These are phyloP conservation scores for Bombus pascuorum DNA, from an alignment of 1,140 invertebrate genomes.

Conservation along the genomic window DNA sequence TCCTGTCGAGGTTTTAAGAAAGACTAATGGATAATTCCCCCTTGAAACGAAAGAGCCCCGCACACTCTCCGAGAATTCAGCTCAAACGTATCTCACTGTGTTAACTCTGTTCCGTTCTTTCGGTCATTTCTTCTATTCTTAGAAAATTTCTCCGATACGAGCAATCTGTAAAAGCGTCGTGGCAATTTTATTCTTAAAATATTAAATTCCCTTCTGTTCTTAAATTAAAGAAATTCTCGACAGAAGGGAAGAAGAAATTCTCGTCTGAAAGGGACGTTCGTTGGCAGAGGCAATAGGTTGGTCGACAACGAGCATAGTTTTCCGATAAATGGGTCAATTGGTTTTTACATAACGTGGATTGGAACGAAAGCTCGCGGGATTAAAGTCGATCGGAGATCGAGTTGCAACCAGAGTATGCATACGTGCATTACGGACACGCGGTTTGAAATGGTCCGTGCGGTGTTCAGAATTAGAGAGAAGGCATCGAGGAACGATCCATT, in stretches of 20 bases:
- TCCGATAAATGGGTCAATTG: conserved; percentile 31
- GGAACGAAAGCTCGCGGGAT: too few relatives aligned
- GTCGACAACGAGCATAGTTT: background rate
- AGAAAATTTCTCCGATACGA: background rate
- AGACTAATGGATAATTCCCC: conserved; percentile 25
- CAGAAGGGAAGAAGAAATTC: too few relatives aligned
- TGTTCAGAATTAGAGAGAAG: background rate
- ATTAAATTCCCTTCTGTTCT: background rate
- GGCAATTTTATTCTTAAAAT: too few relatives aligned
- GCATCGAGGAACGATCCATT: conserved; percentile 19
- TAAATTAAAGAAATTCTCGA: background rate
- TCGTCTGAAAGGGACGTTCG: background rate
- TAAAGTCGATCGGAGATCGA: background rate
- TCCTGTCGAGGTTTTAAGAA: conserved; percentile 27
- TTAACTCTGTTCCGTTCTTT: background rate
- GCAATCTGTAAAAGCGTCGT: background rate
- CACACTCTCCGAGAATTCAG: background rate
- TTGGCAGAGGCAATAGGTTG: background rate
- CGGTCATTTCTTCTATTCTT: background rate
- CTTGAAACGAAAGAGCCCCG: background rate
- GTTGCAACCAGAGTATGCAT: too few relatives aligned
- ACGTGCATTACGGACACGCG: background rate
- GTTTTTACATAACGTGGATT: background rate
- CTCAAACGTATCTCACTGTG: background rate
- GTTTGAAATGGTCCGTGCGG: background rate